phyloP scores from a whole-genome alignment of 2,888 invertebrate species.

The Torymus texanus region DNA sequence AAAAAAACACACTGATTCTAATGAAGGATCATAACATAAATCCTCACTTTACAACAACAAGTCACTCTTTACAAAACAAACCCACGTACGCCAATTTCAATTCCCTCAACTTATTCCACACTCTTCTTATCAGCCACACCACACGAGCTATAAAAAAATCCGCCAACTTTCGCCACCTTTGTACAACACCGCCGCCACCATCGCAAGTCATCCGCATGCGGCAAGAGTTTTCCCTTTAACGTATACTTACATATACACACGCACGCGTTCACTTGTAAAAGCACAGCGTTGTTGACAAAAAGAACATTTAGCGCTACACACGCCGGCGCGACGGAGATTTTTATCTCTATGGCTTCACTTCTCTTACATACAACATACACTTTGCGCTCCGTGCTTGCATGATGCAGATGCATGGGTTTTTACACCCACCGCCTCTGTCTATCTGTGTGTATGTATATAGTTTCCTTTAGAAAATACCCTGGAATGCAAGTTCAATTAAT shows the following conservation, averaged over 20 bases:
- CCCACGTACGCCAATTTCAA: too few relatives aligned
- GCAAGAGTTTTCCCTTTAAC: conserved; percentile 40
- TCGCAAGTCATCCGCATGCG: conserved; percentile 5
- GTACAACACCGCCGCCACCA: background rate
- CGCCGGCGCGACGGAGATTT: conserved; percentile 46
- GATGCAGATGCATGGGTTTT: conserved; percentile 55
- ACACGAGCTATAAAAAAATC: background rate
- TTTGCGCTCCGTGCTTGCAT: background rate
- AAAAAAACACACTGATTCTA: too few relatives aligned
- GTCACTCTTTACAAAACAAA: too few relatives aligned
- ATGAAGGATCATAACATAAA: too few relatives aligned
- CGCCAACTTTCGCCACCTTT: background rate
- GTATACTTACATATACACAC: background rate
- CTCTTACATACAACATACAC: background rate
- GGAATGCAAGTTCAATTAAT: conserved; percentile 56
- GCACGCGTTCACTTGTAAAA: conserved; percentile 7
- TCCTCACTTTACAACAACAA: too few relatives aligned
- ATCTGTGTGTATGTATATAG: conserved; percentile 14
- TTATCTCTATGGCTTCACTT: conserved; percentile 45
- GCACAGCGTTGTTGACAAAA: conserved; percentile 42
- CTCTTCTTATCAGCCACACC: too few relatives aligned
- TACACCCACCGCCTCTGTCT: conserved; percentile 7
- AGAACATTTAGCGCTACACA: conserved; percentile 43
- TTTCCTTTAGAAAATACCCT: conserved; percentile 56
- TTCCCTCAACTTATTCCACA: too few relatives aligned